These are phyloP conservation scores for human (Homo sapiens) DNA, from an alignment of 2,113 vertebrate species.

Conservation along the genomic window GRCh38 chr20:53156001-53156500, in stretches of 20 bases:
- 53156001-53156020: not conserved
- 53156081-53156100: not conserved
- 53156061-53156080: fast-evolving
- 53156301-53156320: not conserved
- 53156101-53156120: fast-evolving
- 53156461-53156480: fast-evolving
- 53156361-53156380: fast-evolving
- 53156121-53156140: fast-evolving
- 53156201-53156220: fast-evolving
- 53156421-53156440: not conserved
- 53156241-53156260: not conserved
- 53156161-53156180: not conserved
- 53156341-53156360: fast-evolving
- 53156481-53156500: not conserved
- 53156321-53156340: fast-evolving
- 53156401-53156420: not conserved
- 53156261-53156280: not conserved
- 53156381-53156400: fast-evolving
- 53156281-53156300: not conserved
- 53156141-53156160: not conserved
- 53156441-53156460: not conserved
- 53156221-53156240: not conserved
- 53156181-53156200: not conserved
- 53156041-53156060: fast-evolving
- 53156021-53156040: not conserved